Conservation (phyloP, 1,140 invertebrate genomes). For the Eueides isabella region DNA sequence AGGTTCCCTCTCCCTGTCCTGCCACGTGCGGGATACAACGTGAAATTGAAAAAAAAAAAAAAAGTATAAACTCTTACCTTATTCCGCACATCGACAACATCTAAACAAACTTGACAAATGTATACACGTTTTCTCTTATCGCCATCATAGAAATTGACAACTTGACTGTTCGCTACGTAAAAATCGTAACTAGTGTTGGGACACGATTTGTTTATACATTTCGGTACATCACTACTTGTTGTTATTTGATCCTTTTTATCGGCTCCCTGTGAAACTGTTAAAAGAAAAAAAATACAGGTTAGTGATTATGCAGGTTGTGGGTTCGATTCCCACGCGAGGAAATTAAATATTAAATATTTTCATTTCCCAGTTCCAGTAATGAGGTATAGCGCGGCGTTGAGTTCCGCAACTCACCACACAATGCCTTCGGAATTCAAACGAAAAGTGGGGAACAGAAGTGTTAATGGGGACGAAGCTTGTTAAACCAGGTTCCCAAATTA, state of each 20-base stretch:
- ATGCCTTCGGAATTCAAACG: no score
- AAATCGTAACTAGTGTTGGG: constrained; percentile 6
- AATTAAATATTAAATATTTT: no score
- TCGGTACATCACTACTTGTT: background rate
- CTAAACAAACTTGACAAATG: constrained; percentile 48
- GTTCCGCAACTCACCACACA: no score
- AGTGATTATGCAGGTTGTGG: no score
- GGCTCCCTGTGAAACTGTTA: background rate
- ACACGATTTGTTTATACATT: constrained; percentile 45
- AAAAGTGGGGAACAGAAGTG: no score
- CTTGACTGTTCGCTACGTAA: constrained; percentile 33
- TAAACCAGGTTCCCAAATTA: no score
- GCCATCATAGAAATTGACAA: constrained; percentile 44
- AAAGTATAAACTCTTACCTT: constrained; percentile 40
- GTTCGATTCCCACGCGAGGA: no score
- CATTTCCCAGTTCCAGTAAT: no score
- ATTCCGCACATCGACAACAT: constrained; percentile 35
- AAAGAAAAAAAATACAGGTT: background rate
- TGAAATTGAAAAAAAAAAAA: no score
- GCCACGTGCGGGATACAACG: no score
- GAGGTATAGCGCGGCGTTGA: no score
- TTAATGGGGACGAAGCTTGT: no score
- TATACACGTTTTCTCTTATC: constrained; percentile 39
- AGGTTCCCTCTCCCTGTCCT: background rate
- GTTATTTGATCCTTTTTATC: background rate